Conservation (phyloP, 2,113 vertebrate species). For the Peucedramus taeniatus region DNA sequence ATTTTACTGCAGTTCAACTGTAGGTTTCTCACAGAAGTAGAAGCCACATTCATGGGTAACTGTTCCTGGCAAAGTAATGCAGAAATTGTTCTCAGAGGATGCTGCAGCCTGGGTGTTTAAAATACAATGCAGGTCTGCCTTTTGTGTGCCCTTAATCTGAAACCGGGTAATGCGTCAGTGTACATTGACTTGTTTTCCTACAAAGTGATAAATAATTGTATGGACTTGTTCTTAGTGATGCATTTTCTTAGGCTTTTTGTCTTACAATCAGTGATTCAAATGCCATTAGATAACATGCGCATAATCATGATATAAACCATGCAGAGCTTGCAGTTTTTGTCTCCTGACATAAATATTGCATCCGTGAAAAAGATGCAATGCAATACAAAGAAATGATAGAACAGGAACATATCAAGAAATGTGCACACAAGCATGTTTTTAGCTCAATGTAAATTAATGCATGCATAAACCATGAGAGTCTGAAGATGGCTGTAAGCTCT, state of each 20-base stretch:
- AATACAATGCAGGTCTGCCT: constrained; percentile 28
- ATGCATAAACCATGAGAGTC: not conserved
- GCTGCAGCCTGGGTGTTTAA: not conserved
- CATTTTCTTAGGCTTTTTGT: not conserved
- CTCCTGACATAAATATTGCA: not conserved
- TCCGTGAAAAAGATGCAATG: not conserved
- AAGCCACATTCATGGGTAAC: not conserved
- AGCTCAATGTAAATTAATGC: not conserved
- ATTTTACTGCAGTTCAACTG: not conserved
- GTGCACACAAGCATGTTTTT: not conserved
- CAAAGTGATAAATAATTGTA: not conserved
- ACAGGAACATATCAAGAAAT: not conserved
- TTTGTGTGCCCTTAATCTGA: constrained; percentile 38
- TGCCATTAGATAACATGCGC: not conserved
- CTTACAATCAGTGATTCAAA: not conserved
- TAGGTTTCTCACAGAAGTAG: not conserved
- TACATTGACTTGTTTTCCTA: not conserved
- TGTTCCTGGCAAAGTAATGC: not conserved
- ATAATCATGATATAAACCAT: not conserved
- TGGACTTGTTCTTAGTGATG: not conserved
- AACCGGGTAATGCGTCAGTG: not conserved
- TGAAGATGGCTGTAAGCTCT: not conserved
- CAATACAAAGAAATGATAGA: constrained; percentile 20
- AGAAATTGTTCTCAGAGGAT: not conserved
- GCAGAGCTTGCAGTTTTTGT: not conserved